Base-by-base conservation (phyloP, 2,888 invertebrate genomes). In the Clitarchus hookeri region DNA sequence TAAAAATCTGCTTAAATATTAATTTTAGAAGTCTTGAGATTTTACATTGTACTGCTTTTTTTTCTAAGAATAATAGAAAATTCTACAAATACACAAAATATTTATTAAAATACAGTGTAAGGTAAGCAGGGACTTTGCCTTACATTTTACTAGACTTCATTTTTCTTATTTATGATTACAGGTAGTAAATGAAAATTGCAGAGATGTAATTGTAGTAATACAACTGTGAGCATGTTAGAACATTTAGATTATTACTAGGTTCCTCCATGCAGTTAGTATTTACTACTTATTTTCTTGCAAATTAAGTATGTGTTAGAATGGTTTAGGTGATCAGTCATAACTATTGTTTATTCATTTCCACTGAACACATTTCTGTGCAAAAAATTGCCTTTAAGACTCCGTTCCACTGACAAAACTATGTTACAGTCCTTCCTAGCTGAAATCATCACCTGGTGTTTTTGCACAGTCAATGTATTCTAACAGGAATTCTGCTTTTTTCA, bases 61-160 rank as follows among this genome's bases (percentile, higher is more conserved):
- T 23, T n/a, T 65, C 65, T 9, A 65, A 11, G 65, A n/a, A 65
- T 65, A 19, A 23, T 65, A 65, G 19, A 65, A 65, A 65, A 65
- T 23, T 16, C 8, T 65, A 65, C n/a, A 65, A 12, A 65, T 65
- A 65, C 65, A 65, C 65, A 65, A 65, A 65, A n/a, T 65, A 65
- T 19, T 65, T 65, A 65, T 65, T 65, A 65, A 65, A 65, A 65
- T n/a, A 65, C 65, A 65, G 23, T 65, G 65, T n/a, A 65, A 65
- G 19, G 65, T 65, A n/a, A 65, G 19, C 19, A 65, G 0, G 19
- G n/a, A 65, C 65, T 65, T 23, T 23, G 3, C n/a, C 23, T 65
- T 65, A 65, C 65, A 65, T 65, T 65, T 65, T 65, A 23, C 16
- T 8, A 16, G 0, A 11, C n/a, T 65, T 65, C 16, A 8, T 65